phyloP scores from a whole-genome alignment of 2,113 vertebrate species.

The Anguilla rostrata region DNA sequence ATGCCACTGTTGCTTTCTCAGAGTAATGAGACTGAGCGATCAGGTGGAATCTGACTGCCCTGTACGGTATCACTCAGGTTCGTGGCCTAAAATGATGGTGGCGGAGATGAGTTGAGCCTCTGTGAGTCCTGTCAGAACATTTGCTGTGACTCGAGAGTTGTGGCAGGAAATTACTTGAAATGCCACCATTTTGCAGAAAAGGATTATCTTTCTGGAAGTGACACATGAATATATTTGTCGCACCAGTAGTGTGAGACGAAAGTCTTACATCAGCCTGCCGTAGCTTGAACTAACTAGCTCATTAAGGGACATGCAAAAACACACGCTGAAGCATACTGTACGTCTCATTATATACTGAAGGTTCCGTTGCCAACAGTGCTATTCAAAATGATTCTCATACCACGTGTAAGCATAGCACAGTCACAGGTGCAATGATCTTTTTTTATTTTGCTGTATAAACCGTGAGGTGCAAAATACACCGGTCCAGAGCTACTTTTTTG shows the following conservation, averaged over 20 bases:
- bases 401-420: neutral
- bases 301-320: neutral
- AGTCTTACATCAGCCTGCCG: neutral
- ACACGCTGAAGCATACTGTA: neutral
- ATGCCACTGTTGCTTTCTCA: neutral
- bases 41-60: neutral
- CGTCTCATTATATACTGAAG: neutral
- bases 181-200: neutral
- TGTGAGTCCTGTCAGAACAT: no score
- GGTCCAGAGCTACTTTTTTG: neutral
- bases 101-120: neutral
- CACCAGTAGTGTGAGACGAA: neutral
- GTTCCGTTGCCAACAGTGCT: neutral
- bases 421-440: neutral
- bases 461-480: neutral
- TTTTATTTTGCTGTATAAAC: neutral
- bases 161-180: neutral
- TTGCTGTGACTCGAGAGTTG: no score
- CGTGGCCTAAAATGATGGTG: neutral
- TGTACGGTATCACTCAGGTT: neutral
- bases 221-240: neutral
- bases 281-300: neutral
- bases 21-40: neutral
- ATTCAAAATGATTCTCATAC: neutral
- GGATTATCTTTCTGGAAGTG: neutral